phyloP scores from a whole-genome alignment of 2,888 invertebrate genomes.

The Polydrusus pterygomalis region DNA sequence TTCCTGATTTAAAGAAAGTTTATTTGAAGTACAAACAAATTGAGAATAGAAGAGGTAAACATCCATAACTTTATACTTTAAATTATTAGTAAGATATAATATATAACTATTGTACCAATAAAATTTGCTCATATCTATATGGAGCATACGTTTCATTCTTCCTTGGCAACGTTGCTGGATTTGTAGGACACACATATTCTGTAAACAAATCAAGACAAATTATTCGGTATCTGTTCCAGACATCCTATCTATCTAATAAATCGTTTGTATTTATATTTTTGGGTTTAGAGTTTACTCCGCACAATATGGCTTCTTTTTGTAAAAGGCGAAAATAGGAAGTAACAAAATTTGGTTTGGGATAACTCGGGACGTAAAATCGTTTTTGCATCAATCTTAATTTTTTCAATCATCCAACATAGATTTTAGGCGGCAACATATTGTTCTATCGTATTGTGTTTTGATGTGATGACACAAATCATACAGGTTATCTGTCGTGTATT shows the following conservation, averaged over 20 bases:
- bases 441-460: too few relatives aligned
- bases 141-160: not conserved
- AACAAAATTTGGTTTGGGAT: too few relatives aligned
- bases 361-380: too few relatives aligned
- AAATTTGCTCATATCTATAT: not conserved
- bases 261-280: conserved; percentile 42
- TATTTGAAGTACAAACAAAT: too few relatives aligned
- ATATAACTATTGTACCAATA: not conserved
- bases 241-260: conserved; percentile 38
- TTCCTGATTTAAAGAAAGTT: too few relatives aligned
- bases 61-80: not conserved
- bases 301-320: conserved; percentile 2
- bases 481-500: too few relatives aligned
- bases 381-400: too few relatives aligned
- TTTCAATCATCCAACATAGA: too few relatives aligned
- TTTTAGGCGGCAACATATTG: too few relatives aligned
- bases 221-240: conserved; percentile 40
- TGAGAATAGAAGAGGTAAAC: not conserved
- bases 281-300: conserved; percentile 23
- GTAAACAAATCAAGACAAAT: conserved; percentile 43
- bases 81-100: not conserved
- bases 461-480: too few relatives aligned
- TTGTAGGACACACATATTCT: conserved; percentile 9
- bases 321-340: not conserved
- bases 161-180: not conserved